Base-by-base conservation (phyloP, 2,797 vertebrate species). In the Amazonetta brasiliensis region DNA sequence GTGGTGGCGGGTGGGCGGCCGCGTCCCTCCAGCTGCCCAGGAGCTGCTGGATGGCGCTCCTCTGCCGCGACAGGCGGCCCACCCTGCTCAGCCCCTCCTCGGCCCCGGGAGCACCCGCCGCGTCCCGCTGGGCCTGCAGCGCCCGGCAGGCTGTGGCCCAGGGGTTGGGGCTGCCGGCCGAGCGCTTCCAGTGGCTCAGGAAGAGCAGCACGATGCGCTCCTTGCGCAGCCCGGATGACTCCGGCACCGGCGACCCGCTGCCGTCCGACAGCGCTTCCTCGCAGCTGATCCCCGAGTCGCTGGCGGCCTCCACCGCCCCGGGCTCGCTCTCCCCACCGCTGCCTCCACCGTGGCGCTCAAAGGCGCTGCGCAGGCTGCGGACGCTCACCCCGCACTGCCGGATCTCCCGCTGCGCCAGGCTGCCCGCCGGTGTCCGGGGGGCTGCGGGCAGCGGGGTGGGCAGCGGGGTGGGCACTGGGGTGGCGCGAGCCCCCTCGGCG, bases 101-200 rank as follows among this genome's bases (percentile, higher is more conserved):
- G 28, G 58, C 5, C 14, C 56, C n/a, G n/a, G 90, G 52, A 21
- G 94, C 89, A 58, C 86, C 89, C 28, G 80, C 93, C 3, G 89
- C 89, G 6, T 19, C 50, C 2, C 58, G 87, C 33, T 18, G 35
- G 1, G 23, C 12, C 2, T 56, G 55, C 22, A 30, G 66, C 43
- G n/a, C 75, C 69, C 39, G 87, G 86, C 18, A 93, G 7, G 98
- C 97, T 26, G 84, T 97, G 25, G 98, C 98, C 97, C 95, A 98
- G 78, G 98, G 74, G 0, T 98, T 94, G 8, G 98, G 98, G 0
- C 97, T 89, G 83, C 98, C 99, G 22, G 99, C 98, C 0, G 99
- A 99, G 90, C 98, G 99, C 97, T 99, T 99, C 99, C 99, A 99
- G 97, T 99, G 99, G 71, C 99, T 98, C 48, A 99, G 97, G 96